These are phyloP conservation scores for Saccostrea glomerata DNA, from an alignment of 1,140 invertebrate genomes.

Conservation along the genomic window DNA sequence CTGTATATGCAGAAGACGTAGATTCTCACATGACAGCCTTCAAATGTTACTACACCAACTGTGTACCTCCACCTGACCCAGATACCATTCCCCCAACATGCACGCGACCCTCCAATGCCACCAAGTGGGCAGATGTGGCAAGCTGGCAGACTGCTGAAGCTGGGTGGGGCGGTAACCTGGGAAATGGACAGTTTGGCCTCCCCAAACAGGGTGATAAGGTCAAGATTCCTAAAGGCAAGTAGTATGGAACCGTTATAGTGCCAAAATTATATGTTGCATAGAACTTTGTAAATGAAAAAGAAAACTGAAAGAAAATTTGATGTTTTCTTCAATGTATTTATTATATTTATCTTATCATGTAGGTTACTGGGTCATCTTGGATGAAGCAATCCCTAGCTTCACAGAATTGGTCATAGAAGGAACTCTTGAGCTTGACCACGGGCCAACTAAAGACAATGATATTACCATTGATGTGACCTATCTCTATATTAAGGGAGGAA, in stretches of 20 bases:
- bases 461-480: conserved; percentile 48
- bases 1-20: conserved; percentile 46
- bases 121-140: conserved; percentile 62
- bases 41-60: conserved; percentile 73
- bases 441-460: conserved; percentile 23
- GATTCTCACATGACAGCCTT: conserved; percentile 52
- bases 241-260: neutral
- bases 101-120: conserved; percentile 55
- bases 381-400: conserved; percentile 54
- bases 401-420: conserved; percentile 42
- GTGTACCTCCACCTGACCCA: conserved; percentile 71
- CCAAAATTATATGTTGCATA: neutral
- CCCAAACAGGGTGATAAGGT: conserved; percentile 65
- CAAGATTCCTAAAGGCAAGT: conserved; percentile 67
- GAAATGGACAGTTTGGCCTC: conserved; percentile 38
- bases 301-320: neutral
- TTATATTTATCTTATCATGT: conserved; percentile 14
- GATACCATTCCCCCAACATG: conserved; percentile 61
- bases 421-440: conserved; percentile 47
- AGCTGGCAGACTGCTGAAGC: conserved; percentile 59
- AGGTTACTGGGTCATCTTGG: conserved; percentile 71
- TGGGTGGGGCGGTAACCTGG: conserved; percentile 41
- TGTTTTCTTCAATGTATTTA: neutral
- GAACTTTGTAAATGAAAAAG: neutral
- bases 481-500: conserved; percentile 64